These are phyloP conservation scores for Atractosteus spatula DNA, from an alignment of 2,113 vertebrate species.

Conservation along the genomic window DNA sequence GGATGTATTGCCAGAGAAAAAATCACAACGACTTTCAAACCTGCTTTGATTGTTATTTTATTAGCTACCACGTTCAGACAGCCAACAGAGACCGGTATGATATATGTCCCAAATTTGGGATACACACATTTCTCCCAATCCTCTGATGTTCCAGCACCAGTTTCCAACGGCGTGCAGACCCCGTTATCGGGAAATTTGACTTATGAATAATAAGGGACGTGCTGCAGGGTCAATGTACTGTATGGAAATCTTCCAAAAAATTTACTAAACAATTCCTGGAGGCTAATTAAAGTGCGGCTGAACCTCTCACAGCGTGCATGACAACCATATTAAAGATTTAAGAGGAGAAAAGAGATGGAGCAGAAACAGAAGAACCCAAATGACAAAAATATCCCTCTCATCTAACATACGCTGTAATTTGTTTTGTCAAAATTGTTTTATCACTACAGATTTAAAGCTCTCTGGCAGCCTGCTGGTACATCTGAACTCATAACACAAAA, in stretches of 20 bases:
- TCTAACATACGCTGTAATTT: slow-evolving; percentile 79
- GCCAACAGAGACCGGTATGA: slow-evolving; percentile 31
- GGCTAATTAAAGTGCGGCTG: slow-evolving; percentile 66
- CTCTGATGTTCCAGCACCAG: slow-evolving; percentile 27
- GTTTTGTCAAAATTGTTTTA: slow-evolving; percentile 69
- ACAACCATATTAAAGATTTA: slow-evolving; percentile 75
- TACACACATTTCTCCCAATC: slow-evolving; percentile 25
- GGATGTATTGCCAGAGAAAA: slow-evolving; percentile 50
- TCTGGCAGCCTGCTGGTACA: slow-evolving; percentile 44
- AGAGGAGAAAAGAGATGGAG: slow-evolving; percentile 44
- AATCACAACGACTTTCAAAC: slow-evolving; percentile 52
- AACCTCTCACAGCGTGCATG: slow-evolving; percentile 61
- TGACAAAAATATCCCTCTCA: slow-evolving; percentile 69
- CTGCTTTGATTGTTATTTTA: slow-evolving; percentile 56
- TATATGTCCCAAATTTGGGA: slow-evolving; percentile 27
- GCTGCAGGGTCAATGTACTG: slow-evolving; percentile 21
- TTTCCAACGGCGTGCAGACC: slow-evolving; percentile 28
- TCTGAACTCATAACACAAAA: no score
- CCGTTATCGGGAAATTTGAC: slow-evolving; percentile 31
- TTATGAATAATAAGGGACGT: slow-evolving; percentile 17
- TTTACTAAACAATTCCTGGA: slow-evolving; percentile 56
- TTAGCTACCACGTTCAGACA: slow-evolving; percentile 42
- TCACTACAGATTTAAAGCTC: slow-evolving; percentile 11
- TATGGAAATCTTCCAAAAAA: slow-evolving; percentile 30
- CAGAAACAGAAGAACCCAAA: slow-evolving; percentile 48